Conservation (phyloP, 1,140 invertebrate genomes). For the Drosophila guanche region DNA sequence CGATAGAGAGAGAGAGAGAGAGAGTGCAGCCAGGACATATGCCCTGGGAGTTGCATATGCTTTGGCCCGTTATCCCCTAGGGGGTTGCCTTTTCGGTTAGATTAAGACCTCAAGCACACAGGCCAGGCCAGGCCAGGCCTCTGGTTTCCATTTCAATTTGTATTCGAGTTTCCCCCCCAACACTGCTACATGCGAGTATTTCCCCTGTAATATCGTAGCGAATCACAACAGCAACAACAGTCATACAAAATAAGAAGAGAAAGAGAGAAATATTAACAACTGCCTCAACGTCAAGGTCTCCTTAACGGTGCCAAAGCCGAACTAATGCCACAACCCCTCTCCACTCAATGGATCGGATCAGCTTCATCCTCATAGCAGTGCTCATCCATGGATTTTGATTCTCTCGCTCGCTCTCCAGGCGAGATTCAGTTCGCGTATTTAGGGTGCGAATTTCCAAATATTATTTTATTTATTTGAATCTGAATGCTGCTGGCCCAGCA, state of each 20-base stretch:
- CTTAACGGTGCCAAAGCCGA: slow-evolving; percentile 72
- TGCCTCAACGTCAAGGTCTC: slow-evolving; percentile 60
- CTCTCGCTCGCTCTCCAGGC: not conserved
- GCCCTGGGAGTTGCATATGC: slow-evolving; percentile 59
- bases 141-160: slow-evolving; percentile 50
- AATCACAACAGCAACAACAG: slow-evolving; percentile 82
- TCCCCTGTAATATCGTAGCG: slow-evolving; percentile 69
- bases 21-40: slow-evolving; percentile 52
- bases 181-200: not conserved
- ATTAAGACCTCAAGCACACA: slow-evolving; percentile 77
- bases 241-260: slow-evolving; percentile 59
- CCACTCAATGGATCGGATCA: slow-evolving; percentile 1
- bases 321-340: slow-evolving; percentile 59
- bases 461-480: slow-evolving; percentile 83
- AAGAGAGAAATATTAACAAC: slow-evolving; percentile 66
- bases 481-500: slow-evolving; percentile 52
- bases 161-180: slow-evolving; percentile 1
- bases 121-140: slow-evolving; percentile 40
- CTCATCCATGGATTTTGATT: not conserved
- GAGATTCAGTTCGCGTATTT: slow-evolving; percentile 48
- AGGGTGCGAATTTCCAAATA: slow-evolving; percentile 81
- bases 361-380: not conserved
- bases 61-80: slow-evolving; percentile 53
- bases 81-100: slow-evolving; percentile 79
- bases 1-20: slow-evolving; percentile 14